phyloP scores from a whole-genome alignment of 1,140 invertebrate genomes.

The Drosophila nikananu region DNA sequence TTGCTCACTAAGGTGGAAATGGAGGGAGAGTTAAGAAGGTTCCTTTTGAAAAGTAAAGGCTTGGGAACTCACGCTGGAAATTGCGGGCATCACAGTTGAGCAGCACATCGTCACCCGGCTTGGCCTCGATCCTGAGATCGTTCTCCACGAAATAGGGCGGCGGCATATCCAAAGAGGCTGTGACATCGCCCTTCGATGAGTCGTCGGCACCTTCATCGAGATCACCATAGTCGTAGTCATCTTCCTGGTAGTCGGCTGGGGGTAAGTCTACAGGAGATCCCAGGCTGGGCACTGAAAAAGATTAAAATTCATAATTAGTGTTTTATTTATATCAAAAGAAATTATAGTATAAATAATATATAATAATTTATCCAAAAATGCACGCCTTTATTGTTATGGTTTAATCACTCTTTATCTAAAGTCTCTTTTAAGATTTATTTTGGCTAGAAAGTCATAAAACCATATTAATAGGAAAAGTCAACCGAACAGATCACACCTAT shows the following conservation, averaged over 20 bases:
- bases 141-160: slow-evolving; percentile 69
- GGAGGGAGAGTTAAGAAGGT: background rate
- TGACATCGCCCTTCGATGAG: background rate
- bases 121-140: slow-evolving; percentile 48
- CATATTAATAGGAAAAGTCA: slow-evolving; percentile 5
- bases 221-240: slow-evolving; percentile 52
- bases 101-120: slow-evolving; percentile 63
- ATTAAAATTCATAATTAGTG: background rate
- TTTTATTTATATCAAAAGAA: background rate
- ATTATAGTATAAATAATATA: too few species aligned
- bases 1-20: slow-evolving; percentile 64
- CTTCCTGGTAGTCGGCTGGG: slow-evolving; percentile 41
- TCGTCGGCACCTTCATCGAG: background rate
- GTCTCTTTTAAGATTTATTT: too few species aligned
- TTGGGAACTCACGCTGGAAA: slow-evolving; percentile 52
- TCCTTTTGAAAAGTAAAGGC: too few species aligned
- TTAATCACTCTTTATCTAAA: background rate
- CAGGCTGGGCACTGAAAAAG: slow-evolving; percentile 28
- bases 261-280: slow-evolving; percentile 41
- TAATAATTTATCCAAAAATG: too few species aligned
- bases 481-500: background rate
- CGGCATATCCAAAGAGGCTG: background rate
- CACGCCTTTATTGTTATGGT: background rate
- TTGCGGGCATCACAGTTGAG: slow-evolving; percentile 75
- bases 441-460: background rate